Percentiles rank a stretch among this genome's conserved stretches.
phyloP scores from a whole-genome alignment of 2,888 invertebrate genomes.

The Villa cingulata region DNA sequence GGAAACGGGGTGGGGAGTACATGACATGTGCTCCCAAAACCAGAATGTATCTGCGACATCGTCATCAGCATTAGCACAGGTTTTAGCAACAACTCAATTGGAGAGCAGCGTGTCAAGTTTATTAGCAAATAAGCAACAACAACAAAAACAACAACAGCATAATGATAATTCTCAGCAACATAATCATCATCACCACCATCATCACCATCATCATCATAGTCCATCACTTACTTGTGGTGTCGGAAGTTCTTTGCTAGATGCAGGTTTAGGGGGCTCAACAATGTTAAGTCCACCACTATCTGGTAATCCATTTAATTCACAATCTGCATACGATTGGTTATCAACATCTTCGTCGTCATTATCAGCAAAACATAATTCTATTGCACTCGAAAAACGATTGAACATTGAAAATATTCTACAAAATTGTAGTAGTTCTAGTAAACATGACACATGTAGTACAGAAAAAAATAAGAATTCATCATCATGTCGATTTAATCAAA shows the following conservation, averaged over 20 bases:
- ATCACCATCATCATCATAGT: slow-evolving; percentile 14
- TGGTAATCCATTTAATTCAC: slow-evolving; percentile 15
- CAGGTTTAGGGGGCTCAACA: slow-evolving; percentile 17
- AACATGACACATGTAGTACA: background rate
- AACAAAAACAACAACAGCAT: slow-evolving; percentile 19
- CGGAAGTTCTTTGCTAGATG: background rate
- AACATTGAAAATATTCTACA: background rate
- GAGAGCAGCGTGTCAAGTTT: background rate
- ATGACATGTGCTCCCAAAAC: slow-evolving; percentile 27
- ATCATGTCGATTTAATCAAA: slow-evolving; percentile 14
- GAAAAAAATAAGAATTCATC: slow-evolving; percentile 5
- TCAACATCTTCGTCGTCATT: slow-evolving; percentile 16
- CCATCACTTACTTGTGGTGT: slow-evolving; percentile 13
- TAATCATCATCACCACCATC: slow-evolving; percentile 17
- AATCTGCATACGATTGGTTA: slow-evolving; percentile 17
- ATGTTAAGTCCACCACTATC: slow-evolving; percentile 31
- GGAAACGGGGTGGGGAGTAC: slow-evolving; percentile 39
- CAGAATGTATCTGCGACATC: slow-evolving; percentile 16
- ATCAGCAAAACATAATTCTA: slow-evolving; percentile 5
- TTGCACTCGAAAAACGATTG: slow-evolving; percentile 4
- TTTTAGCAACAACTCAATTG: slow-evolving; percentile 17
- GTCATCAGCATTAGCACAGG: slow-evolving; percentile 14
- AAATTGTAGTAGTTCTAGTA: background rate
- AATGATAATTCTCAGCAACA: slow-evolving; percentile 21
- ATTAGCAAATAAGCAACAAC: slow-evolving; percentile 9